Evolutionary conservation across 2,113 vertebrate species (phyloP).

Genomic region (Megaceryle maxima): DNA sequence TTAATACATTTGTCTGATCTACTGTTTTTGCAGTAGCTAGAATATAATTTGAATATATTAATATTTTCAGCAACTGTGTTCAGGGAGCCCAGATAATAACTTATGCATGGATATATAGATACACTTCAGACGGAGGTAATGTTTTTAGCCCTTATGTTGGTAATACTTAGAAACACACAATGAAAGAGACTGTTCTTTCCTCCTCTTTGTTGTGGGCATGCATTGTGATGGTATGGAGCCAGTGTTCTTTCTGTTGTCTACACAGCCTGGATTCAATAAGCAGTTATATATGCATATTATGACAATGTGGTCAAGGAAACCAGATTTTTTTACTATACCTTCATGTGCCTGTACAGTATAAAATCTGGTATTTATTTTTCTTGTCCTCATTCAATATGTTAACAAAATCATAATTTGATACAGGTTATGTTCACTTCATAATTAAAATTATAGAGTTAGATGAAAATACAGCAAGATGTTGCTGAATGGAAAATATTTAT

Average conservation of each 20-base stretch:
- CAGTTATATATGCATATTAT: conserved; percentile 88
- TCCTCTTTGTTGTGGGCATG: conserved; percentile 92
- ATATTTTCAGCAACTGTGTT: conserved; percentile 78
- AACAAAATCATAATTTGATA: conserved; percentile 85
- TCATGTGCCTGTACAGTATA: conserved; percentile 82
- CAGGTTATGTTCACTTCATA: conserved; percentile 81
- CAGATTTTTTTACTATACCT: conserved; percentile 88
- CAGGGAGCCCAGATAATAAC: conserved; percentile 77
- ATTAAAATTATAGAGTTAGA: conserved; percentile 73
- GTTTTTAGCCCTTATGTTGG: conserved; percentile 81
- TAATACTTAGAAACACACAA: conserved; percentile 82
- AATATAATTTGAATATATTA: conserved; percentile 84
- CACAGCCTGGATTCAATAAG: conserved; percentile 96
- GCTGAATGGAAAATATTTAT: conserved; percentile 69
- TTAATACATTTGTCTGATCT: conserved; percentile 74
- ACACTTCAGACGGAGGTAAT: conserved; percentile 79
- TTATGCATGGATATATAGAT: conserved; percentile 79
- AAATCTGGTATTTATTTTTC: conserved; percentile 87
- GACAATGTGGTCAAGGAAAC: conserved; percentile 91
- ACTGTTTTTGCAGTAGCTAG: conserved; percentile 77
- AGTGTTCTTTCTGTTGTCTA: conserved; percentile 84
- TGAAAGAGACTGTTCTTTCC: conserved; percentile 85
- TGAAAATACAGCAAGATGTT: conserved; percentile 69
- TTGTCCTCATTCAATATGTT: conserved; percentile 80
- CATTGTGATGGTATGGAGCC: conserved; percentile 86